Evolutionary conservation across 2,888 invertebrate species (phyloP), one percentile per base, ranked within the genome.

Genomic region (Drosophila hawaiiensis): DNA sequence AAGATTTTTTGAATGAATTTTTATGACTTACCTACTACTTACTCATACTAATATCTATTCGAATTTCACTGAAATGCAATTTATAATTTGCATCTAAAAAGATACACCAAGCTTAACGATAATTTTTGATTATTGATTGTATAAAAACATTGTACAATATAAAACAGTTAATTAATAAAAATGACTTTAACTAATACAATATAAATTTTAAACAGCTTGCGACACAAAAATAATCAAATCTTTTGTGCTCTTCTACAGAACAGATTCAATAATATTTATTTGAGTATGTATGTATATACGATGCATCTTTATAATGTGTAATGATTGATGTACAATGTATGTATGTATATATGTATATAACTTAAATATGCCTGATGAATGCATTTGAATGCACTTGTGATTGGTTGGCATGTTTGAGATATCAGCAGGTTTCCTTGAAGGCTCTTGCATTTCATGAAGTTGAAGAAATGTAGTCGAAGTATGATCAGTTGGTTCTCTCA

Each of bases 211-310:
- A 47, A 47, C 47, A 25, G 1, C 22, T 47, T 25, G 47, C 47
- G 16, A 47, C 25, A 25, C 22, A 37, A 29, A 35, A 25, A 43
- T 71, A 28, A 39, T 47, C 4, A 22, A 29, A 22, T 55, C 0
- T 49, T 84, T 80, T 84, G 84, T 82, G 87, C 74, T 88, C 84
- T 76, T 74, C 68, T 85, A 41, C 22, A 65, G 85, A 88, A 81
- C 83, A 85, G 65, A 68, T 76, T 83, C 72, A 85, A 76, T 79
- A 68, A n/a, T 77, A 67, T 60, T 50, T 43, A 60, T 63, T 55
- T 64, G 33, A 60, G 22, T 68, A 63, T 62, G 47, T 70, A 49
- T 77, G 53, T 77, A 50, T 78, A 53, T 58, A 68, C 47, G 75
- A 80, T 79, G 73, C 76, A 81, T 81, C 82, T 72, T 66, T 64